Evolutionary conservation across 2,797 vertebrate species (phyloP), one percentile per base, ranked within the genome.

Genomic region (Vultur gryphus): DNA sequence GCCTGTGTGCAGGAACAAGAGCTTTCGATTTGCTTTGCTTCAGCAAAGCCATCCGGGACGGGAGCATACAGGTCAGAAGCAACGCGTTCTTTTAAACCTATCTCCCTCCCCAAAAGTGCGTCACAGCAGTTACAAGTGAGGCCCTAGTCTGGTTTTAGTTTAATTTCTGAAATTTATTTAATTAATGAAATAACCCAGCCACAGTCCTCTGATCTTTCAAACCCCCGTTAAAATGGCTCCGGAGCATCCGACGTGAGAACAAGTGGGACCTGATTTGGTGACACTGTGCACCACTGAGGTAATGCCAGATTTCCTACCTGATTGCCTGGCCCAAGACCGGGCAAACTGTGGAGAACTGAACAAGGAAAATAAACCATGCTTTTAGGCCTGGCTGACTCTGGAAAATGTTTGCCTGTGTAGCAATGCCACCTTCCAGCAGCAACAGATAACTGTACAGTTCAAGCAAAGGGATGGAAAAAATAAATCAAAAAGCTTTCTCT

Each of bases 321-420:
- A 35, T 49, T 1, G 0, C 16, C 31, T 37, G 43, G 51, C 37
- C 44, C 13, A n/a, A 67, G n/a, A 9, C 1, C 4, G 26, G 29
- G 44, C 16, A 86, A 86, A 79, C 66, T 31, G 35, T 0, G 2
- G 77, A 86, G 39, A 54, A 51, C 18, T 2, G 2, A 25, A 75
- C 17, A 62, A 23, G 26, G 41, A 57, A 87, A 65, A 61, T 3
- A 93, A 77, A 26, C 29, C 13, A 16, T 1, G 13, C 8, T 69
- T 94, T 84, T n/a, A 78, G 65, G 54, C 48, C 85, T 75, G 8
- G 11, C 20, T 83, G 44, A 46, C 57, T 67, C 16, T 43, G 29
- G 52, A 49, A 86, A 81, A 54, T 0, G 0, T 57, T 65, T 71
- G 24, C 28, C 66, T 81, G 39, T 57, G 48, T 37, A 86, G 54